Evolutionary conservation across 2,888 invertebrate species (phyloP).

Genomic region (Pheosia gnoma): DNA sequence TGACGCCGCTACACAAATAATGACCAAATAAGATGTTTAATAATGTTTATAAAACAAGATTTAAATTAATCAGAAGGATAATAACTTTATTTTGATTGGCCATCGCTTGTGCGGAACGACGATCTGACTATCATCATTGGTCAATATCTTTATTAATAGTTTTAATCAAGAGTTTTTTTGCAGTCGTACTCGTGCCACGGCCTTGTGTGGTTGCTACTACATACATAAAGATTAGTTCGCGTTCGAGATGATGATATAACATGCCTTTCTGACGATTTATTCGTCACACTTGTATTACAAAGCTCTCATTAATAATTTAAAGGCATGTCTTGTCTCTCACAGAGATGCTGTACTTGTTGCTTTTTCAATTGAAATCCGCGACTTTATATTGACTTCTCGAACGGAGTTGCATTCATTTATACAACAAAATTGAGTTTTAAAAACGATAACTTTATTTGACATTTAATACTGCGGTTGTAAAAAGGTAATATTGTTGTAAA

Average conservation of each 20-base stretch:
- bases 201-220: not conserved
- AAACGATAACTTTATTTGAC: not conserved
- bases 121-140: conserved; percentile 24
- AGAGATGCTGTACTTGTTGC: not conserved
- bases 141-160: conserved; percentile 36
- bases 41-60: conserved; percentile 59
- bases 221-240: conserved; percentile 5
- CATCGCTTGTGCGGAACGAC: conserved; percentile 40
- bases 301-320: conserved; percentile 8
- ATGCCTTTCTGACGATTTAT: conserved; percentile 5
- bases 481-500: not conserved
- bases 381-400: not conserved
- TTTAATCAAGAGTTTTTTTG: conserved; percentile 27
- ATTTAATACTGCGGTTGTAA: not conserved
- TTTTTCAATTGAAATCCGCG: not conserved
- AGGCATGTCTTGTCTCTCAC: conserved; percentile 2
- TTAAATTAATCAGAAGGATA: conserved; percentile 63
- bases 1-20: conserved; percentile 59
- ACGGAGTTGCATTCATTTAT: not conserved
- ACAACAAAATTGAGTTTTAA: conserved; percentile 3
- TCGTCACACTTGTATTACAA: conserved; percentile 8
- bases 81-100: conserved; percentile 57
- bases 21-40: conserved; percentile 66
- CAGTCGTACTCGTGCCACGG: conserved; percentile 1
- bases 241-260: conserved; percentile 7